These are phyloP conservation scores for Antechinus stuartii DNA, from an alignment of 2,113 vertebrate species.

Conservation along the genomic window DNA sequence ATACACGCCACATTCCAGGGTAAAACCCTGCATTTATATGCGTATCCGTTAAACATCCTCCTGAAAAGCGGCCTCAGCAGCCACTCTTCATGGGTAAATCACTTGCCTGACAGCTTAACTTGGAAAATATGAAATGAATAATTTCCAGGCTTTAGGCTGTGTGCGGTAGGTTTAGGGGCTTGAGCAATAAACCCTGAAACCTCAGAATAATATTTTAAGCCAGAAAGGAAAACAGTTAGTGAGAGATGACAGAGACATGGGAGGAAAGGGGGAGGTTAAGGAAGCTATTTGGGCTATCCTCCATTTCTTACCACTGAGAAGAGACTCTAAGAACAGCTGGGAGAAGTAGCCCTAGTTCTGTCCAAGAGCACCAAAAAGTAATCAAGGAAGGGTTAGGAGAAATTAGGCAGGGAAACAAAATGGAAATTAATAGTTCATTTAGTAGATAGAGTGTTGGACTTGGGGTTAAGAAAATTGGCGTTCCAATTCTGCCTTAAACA, in stretches of 20 bases:
- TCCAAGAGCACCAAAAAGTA: background rate
- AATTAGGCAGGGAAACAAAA: background rate
- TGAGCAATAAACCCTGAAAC: slow-evolving; percentile 58
- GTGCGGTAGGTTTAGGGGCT: slow-evolving; percentile 12
- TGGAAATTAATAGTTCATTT: background rate
- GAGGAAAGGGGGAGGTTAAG: slow-evolving; percentile 6
- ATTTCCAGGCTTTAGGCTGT: slow-evolving; percentile 38
- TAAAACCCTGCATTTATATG: slow-evolving; percentile 39
- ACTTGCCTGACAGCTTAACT: slow-evolving; percentile 24
- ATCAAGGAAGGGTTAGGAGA: background rate
- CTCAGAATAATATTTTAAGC: slow-evolving; percentile 4
- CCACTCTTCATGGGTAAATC: slow-evolving; percentile 47
- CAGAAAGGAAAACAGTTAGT: slow-evolving; percentile 41
- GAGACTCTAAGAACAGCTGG: background rate
- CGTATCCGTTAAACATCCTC: slow-evolving; percentile 25
- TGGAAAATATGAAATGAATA: slow-evolving; percentile 39
- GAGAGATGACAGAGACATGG: slow-evolving; percentile 17
- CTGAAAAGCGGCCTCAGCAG: slow-evolving; percentile 47
- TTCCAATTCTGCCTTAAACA: background rate
- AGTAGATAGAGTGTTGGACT: background rate
- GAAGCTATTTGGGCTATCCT: background rate
- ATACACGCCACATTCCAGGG: background rate
- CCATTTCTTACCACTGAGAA: background rate
- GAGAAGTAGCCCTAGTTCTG: background rate
- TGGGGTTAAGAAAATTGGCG: background rate